Evolutionary conservation across 2,113 vertebrate genomes (phyloP).

Genomic region (Corydoras sp.): DNA sequence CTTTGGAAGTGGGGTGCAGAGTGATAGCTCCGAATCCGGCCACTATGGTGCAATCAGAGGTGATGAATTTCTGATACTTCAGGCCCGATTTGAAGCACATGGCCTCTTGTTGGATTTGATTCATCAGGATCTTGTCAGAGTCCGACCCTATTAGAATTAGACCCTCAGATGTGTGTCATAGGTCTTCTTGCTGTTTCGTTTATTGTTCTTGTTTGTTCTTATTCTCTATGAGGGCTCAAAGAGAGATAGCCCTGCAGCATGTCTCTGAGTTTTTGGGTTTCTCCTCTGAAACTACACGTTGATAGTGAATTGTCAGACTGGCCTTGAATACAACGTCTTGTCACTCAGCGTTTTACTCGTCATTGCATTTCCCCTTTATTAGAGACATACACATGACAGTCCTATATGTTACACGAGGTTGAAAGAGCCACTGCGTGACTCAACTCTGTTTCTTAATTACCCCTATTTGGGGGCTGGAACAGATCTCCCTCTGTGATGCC

Average conservation of each 20-base stretch:
- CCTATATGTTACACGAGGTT: too few relatives aligned
- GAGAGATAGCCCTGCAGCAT: too few relatives aligned
- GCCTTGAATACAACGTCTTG: too few relatives aligned
- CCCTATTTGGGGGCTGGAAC: constrained; percentile 21
- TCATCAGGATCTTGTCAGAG: constrained; percentile 59
- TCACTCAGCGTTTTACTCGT: too few relatives aligned
- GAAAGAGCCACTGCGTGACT: too few relatives aligned
- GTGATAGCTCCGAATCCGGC: constrained; percentile 41
- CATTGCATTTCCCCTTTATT: too few relatives aligned
- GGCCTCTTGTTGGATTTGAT: constrained; percentile 46
- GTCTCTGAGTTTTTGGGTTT: too few relatives aligned
- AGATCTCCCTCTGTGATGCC: constrained; percentile 30
- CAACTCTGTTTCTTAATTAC: constrained; percentile 32
- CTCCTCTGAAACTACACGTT: too few relatives aligned
- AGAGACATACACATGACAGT: too few relatives aligned
- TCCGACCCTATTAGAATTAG: constrained; percentile 58
- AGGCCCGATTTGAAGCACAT: constrained; percentile 35
- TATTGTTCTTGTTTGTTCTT: too few relatives aligned
- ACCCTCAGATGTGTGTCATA: constrained; percentile 51
- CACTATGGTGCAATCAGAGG: constrained; percentile 34
- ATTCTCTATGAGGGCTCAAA: too few relatives aligned
- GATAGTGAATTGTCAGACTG: too few relatives aligned
- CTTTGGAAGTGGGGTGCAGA: constrained; percentile 41
- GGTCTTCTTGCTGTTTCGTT: background rate
- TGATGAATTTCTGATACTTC: constrained; percentile 42